phyloP scores from a whole-genome alignment of 2,888 invertebrate genomes.

The Caenorhabditis panamensis region DNA sequence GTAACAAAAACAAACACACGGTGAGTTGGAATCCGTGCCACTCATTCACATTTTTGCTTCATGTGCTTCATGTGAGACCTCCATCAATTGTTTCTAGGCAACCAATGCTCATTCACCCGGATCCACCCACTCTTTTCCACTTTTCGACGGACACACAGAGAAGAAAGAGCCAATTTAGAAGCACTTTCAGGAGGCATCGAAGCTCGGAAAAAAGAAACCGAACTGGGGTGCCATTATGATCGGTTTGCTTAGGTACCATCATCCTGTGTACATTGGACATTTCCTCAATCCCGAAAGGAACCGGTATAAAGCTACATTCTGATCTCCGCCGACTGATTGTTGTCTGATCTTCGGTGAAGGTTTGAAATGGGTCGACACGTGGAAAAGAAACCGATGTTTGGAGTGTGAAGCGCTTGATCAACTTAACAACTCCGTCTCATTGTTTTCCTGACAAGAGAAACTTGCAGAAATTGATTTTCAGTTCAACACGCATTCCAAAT shows the following conservation, averaged over 20 bases:
- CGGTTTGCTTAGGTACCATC: no score
- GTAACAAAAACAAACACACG: neutral
- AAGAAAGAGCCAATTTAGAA: neutral
- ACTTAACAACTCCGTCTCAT: slow-evolving; percentile 13
- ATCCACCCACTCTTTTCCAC: slow-evolving; percentile 24
- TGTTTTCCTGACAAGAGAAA: neutral
- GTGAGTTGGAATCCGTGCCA: no score
- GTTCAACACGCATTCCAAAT: neutral
- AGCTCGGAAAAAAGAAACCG: no score
- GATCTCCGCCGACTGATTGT: slow-evolving; percentile 17
- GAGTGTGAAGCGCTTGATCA: neutral
- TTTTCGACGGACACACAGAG: neutral
- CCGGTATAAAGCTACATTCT: slow-evolving; percentile 38
- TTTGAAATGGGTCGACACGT: slow-evolving; percentile 29
- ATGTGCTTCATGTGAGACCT: neutral
- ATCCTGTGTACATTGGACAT: neutral
- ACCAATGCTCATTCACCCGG: slow-evolving; percentile 13
- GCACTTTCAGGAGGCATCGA: no score
- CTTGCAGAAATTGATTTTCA: slow-evolving; percentile 8
- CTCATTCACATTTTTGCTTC: neutral
- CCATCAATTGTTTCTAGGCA: neutral
- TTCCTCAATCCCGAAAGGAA: slow-evolving; percentile 1
- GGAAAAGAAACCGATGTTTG: slow-evolving; percentile 37
- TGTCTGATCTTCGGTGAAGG: slow-evolving; percentile 27
- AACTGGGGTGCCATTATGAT: no score